phyloP scores from a whole-genome alignment of 2,888 invertebrate species.

The Harmothoe impar region DNA sequence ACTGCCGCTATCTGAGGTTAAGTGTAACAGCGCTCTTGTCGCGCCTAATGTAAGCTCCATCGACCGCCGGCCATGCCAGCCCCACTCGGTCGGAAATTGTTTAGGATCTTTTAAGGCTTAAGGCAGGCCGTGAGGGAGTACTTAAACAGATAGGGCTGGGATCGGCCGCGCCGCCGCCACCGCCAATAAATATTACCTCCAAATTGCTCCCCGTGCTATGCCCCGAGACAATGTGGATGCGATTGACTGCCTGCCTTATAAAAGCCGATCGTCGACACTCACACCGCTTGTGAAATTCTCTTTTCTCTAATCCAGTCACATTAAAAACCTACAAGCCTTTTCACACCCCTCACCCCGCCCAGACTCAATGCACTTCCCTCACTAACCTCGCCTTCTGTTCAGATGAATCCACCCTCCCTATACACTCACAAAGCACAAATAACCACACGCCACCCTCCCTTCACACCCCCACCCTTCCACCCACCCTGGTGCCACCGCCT shows the following conservation, averaged over 20 bases:
- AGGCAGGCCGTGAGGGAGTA: constrained; percentile 21
- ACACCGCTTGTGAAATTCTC: constrained; percentile 9
- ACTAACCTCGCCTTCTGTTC: neutral
- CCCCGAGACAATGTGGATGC: neutral
- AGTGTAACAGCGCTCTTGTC: constrained; percentile 61
- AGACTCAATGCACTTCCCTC: neutral
- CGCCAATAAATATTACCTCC: constrained; percentile 27
- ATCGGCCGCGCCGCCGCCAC: neutral
- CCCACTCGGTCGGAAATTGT: constrained; percentile 36
- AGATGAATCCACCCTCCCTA: neutral
- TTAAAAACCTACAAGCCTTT: neutral
- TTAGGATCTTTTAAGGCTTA: constrained; percentile 60
- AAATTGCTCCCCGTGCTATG: constrained; percentile 30
- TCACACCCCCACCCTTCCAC: neutral
- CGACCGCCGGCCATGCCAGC: constrained; percentile 30
- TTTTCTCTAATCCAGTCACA: neutral
- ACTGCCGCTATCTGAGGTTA: constrained; percentile 55
- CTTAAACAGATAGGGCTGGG: constrained; percentile 46
- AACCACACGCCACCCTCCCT: neutral
- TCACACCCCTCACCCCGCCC: neutral
- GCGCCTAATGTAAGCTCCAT: constrained; percentile 53
- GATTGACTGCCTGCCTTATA: neutral
- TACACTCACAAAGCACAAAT: neutral
- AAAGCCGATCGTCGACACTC: constrained; percentile 7
- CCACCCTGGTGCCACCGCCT: neutral